phyloP scores from a whole-genome alignment of 2,113 vertebrate species.

The Mustela nigripes region DNA sequence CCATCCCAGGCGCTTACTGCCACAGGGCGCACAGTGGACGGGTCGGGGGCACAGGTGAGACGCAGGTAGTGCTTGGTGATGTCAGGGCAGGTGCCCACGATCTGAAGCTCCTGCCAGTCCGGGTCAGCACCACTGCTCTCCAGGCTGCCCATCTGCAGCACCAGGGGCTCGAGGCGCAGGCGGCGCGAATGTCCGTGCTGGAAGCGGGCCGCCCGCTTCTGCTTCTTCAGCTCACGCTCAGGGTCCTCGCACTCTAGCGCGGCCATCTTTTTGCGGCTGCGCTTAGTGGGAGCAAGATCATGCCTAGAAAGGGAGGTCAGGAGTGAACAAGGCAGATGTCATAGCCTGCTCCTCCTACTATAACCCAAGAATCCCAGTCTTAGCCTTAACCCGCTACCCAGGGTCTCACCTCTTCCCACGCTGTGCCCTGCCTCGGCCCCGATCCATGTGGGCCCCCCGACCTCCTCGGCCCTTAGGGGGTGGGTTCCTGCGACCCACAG shows the following conservation, averaged over 20 bases:
- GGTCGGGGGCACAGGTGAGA: conserved; percentile 95
- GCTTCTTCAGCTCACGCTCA: conserved; percentile 94
- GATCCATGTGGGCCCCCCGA: conserved; percentile 86
- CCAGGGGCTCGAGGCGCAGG: conserved; percentile 93
- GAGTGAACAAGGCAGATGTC: accelerated
- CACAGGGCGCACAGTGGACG: conserved; percentile 93
- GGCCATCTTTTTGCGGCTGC: conserved; percentile 88
- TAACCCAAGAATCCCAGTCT: not conserved
- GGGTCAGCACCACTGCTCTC: conserved; percentile 90
- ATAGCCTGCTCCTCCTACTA: accelerated
- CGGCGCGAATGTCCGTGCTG: conserved; percentile 90
- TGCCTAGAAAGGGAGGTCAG: not conserved
- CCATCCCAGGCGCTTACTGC: conserved; percentile 84
- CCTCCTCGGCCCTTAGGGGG: conserved; percentile 84
- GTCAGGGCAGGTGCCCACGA: conserved; percentile 94
- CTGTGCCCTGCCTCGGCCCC: conserved; percentile 85
- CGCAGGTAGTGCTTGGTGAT: conserved; percentile 95
- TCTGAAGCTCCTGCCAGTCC: conserved; percentile 96
- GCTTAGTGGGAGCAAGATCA: conserved; percentile 86
- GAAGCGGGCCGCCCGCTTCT: conserved; percentile 94
- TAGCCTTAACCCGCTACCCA: accelerated
- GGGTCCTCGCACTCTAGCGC: conserved; percentile 94
- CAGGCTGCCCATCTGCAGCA: conserved; percentile 91
- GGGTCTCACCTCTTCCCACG: conserved; percentile 85
- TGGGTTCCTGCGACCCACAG: conserved; percentile 78